Evolutionary conservation across 2,113 vertebrate genomes (phyloP), one percentile per base, ranked within the genome.

Genomic region (Phalacrocorax brasilianus): DNA sequence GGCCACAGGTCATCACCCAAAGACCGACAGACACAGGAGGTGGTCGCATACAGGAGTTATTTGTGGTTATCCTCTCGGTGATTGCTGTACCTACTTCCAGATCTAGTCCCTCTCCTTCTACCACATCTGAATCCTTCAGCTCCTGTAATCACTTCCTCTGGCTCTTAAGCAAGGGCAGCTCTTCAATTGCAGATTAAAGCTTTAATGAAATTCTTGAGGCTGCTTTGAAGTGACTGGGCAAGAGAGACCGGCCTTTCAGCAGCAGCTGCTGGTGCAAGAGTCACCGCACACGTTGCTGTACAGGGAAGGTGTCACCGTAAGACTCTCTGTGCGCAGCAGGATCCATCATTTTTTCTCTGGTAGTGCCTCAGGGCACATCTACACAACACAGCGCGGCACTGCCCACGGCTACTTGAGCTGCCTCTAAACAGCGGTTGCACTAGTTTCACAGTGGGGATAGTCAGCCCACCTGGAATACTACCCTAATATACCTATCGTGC

Each of bases 381-480:
- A 35, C 85, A 18, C 0, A 0, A 50, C 78, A 61, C 59, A 38
- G 42, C 1, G 0, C 62, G 49, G 76, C 0, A 0, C 77, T 75
- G 66, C 65, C 53, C 49, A 42, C 72, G 75, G 87, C 44, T 77
- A 28, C 55, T 74, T 52, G 30, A 47, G 44, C 84, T 85, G 70
- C 19, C 53, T 56, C 53, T 72, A 13, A 56, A 14, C 53, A 56
- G 49, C 28, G 40, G 8, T 26, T 85, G 72, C 55, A 53, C 28
- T 55, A 52, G 14, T 70, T 83, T 79, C 71, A 38, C 81, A 85
- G 89, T 70, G 67, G 80, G 45, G 55, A 16, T 61, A n/a, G 35
- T 52, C 30, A 68, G 40, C 56, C 74, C 52, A 38, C 78, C 55
- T 44, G 49, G 40, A 80, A 24, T 44, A 26, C 6, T 24, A 7